phyloP scores from a whole-genome alignment of 2,888 invertebrate genomes.

The Sympetrum striolatum region DNA sequence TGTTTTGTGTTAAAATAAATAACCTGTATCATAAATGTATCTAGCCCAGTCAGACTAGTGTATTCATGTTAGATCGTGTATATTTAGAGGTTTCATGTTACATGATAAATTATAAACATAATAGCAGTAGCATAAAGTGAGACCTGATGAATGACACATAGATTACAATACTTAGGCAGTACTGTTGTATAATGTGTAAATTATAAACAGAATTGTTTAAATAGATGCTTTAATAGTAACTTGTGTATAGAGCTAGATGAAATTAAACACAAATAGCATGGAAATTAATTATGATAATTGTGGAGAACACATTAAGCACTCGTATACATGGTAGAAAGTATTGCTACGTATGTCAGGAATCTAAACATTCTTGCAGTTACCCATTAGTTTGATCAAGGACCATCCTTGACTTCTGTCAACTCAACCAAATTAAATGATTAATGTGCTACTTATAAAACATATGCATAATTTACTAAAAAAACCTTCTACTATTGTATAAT shows the following conservation, averaged over 20 bases:
- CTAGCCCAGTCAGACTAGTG: not conserved
- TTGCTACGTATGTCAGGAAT: slow-evolving; percentile 22
- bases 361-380: not conserved
- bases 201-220: not conserved
- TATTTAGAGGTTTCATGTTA: not conserved
- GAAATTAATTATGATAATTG: not conserved
- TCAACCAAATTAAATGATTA: too few species aligned
- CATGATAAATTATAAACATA: not conserved
- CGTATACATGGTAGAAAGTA: not conserved
- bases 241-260: slow-evolving; percentile 2
- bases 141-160: not conserved
- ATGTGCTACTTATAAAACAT: too few species aligned
- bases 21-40: not conserved
- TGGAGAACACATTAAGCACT: not conserved
- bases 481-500: too few species aligned
- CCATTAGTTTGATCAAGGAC: not conserved
- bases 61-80: slow-evolving; percentile 1
- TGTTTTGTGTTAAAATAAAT: not conserved
- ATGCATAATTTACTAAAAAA: too few species aligned
- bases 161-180: not conserved
- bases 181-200: not conserved
- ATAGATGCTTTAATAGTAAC: slow-evolving; percentile 24
- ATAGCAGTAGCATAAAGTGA: slow-evolving; percentile 5
- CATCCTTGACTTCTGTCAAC: not conserved
- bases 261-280: slow-evolving; percentile 1